These are phyloP conservation scores for Heliocidaris tuberculata DNA, from an alignment of 35 echinoderm and acorn worm genomes.

Conservation along the genomic window DNA sequence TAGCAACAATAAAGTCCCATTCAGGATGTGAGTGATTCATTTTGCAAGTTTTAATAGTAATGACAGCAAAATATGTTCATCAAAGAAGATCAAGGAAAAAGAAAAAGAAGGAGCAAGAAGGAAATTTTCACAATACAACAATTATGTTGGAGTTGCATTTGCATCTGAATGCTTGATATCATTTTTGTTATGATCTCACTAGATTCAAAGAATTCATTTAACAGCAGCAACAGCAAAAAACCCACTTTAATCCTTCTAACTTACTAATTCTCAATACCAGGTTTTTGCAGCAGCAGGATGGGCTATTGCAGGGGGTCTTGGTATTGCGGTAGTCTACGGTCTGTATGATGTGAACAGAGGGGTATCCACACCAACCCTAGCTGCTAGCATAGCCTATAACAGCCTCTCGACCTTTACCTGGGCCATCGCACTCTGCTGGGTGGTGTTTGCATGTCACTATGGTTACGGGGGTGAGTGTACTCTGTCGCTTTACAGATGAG, in stretches of 20 bases:
- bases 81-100: too few species aligned
- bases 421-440: constrained; percentile 75
- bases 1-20: neutral
- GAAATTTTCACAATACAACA: too few species aligned
- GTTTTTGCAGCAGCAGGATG: constrained; percentile 55
- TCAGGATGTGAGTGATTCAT: too few species aligned
- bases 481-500: neutral
- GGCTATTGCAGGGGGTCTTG: constrained; percentile 60
- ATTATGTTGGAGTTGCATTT: too few species aligned
- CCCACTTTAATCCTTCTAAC: too few species aligned
- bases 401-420: constrained; percentile 66
- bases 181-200: neutral
- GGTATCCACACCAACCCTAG: neutral
- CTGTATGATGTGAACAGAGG: constrained; percentile 55
- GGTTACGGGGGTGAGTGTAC: constrained; percentile 68
- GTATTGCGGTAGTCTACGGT: constrained; percentile 66
- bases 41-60: too few species aligned
- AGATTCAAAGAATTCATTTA: too few species aligned
- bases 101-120: too few species aligned
- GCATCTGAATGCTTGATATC: neutral
- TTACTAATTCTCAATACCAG: neutral
- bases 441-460: constrained; percentile 82
- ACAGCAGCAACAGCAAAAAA: neutral
- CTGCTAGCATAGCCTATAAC: constrained; percentile 47
- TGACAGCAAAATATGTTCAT: too few species aligned